Evolutionary conservation across 2,797 vertebrate genomes (phyloP).

Genomic region (Amblyraja radiata): DNA sequence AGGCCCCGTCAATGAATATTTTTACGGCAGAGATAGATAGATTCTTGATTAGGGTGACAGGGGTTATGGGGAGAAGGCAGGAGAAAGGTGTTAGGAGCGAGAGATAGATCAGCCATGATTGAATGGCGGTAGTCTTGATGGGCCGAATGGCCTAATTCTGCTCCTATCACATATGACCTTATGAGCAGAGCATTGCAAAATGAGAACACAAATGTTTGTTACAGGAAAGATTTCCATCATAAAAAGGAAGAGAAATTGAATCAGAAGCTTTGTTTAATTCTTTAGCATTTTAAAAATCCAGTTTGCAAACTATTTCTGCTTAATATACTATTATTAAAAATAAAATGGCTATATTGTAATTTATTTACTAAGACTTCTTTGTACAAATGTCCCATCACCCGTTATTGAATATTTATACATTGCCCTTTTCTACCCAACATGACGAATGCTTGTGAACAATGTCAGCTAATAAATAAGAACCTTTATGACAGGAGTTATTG

Average conservation of each 20-base stretch:
- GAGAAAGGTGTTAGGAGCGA: no score
- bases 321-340: neutral
- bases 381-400: neutral
- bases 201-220: neutral
- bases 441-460: neutral
- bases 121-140: no score
- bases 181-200: neutral
- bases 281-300: neutral
- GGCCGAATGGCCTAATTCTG: no score
- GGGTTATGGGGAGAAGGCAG: no score
- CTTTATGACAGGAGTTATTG: neutral
- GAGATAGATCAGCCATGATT: no score
- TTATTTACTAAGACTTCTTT: neutral
- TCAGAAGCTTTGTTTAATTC: neutral
- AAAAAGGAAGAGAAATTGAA: neutral
- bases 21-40: no score
- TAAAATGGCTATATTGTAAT: neutral
- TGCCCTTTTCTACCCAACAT: neutral
- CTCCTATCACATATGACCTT: no score
- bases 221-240: neutral
- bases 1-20: no score
- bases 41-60: no score
- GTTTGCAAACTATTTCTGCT: neutral
- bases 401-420: neutral
- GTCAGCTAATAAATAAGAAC: neutral